Base-by-base conservation (phyloP, 2,888 invertebrate species). In the Didymodactylos carnosus region DNA sequence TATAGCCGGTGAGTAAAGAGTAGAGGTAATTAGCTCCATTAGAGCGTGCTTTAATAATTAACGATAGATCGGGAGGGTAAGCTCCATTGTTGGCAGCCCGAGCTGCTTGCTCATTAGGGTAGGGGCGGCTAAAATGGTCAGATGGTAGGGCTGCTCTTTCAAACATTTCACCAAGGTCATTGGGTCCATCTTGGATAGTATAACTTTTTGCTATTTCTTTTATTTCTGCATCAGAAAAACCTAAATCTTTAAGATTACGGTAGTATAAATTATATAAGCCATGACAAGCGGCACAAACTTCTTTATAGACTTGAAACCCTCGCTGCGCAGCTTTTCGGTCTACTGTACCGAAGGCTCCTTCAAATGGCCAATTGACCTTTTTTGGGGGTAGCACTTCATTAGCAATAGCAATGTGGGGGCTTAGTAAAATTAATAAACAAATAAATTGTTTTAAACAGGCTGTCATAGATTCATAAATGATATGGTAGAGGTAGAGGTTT, bases 251-350 rank as follows among this genome's bases (percentile, higher is more conserved):
- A 81, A 99, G 87, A 83, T 97, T 90, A 80, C 97, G 90, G 85
- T 91, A 98, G 72, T 90, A 90, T 79, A 98, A 87, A 85, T 88
- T 94, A 81, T 90, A 87, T 87, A 98, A 85, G 76, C 94, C 94
- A 85, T 98, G 98, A 81, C 98, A 99, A 3, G 98, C 97, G 72
- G 95, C 90, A 86, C 98, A 98, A 69, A 98, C 97, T 84, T 97
- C 93, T 86, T 98, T 98, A 86, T 98, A 98, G 1, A 98, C 98
- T 86, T 86, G 82, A 77, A 84, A 85, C 43, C 85, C 85, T 73
- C 85, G 82, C 5, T 84, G 82, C 13, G 85, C 80, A 71, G 80
- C 79, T 76, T 89, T 88, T 85, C 93, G 93, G 83, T 95, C 94
- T 72, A 92, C 83, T 16, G 93, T 86, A 73, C 85, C 84, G 79